Conservation (phyloP, 2,888 invertebrate species). For the Nomada fabriciana region DNA sequence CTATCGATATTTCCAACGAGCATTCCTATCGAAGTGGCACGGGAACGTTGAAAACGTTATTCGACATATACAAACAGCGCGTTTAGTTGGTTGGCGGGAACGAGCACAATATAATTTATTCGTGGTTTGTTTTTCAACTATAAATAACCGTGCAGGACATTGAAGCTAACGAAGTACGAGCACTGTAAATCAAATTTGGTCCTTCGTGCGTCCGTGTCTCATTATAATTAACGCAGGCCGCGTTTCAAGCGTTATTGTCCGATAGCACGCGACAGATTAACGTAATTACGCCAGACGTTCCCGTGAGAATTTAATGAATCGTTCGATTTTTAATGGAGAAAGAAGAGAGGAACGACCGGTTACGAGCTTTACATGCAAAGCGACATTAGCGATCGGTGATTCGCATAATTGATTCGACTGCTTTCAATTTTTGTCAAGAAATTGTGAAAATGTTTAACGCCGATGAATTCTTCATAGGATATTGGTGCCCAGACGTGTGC, state of each 20-base stretch:
- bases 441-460: background rate
- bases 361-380: background rate
- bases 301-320: conserved; percentile 6
- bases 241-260: conserved; percentile 21
- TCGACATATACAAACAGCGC: background rate
- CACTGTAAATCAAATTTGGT: conserved; percentile 45
- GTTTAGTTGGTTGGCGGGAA: background rate
- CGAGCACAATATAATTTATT: conserved; percentile 21
- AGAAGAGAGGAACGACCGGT: background rate
- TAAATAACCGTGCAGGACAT: conserved; percentile 26
- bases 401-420: background rate
- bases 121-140: conserved; percentile 6
- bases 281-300: conserved; percentile 6
- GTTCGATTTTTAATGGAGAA: background rate
- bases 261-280: conserved; percentile 24
- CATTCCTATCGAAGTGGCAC: conserved; percentile 2
- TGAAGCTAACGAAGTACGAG: conserved; percentile 25
- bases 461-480: background rate
- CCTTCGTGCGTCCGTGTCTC: conserved; percentile 17
- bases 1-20: conserved; percentile 20
- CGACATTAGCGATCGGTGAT: background rate
- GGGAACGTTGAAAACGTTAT: background rate
- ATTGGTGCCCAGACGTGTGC: background rate
- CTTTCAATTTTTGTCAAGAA: background rate
- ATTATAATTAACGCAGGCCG: conserved; percentile 50